A percentile compares a stretch with the other conserved stretches of the same genome.
Conservation (phyloP, 2,888 invertebrate species). For the Spisula subtruncata region DNA sequence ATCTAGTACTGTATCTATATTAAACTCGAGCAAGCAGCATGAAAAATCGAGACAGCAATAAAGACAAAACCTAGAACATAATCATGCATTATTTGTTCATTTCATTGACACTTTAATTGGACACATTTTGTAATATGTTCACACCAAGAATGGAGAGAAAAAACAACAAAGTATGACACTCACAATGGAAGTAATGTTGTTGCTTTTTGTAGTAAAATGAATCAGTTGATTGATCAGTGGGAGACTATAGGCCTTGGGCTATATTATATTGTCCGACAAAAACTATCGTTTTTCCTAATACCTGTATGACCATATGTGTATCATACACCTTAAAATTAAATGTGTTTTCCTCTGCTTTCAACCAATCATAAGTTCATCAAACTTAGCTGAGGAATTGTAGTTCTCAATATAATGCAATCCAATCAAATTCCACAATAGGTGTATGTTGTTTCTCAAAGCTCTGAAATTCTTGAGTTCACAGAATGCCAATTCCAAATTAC, state of each 20-base stretch:
- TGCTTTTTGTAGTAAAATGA: slow-evolving; percentile 2
- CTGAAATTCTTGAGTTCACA: too few relatives aligned
- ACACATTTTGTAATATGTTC: slow-evolving; percentile 21
- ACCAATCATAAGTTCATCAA: too few relatives aligned
- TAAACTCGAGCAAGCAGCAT: not conserved
- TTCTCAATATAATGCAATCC: too few relatives aligned
- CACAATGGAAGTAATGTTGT: not conserved
- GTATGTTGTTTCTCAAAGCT: too few relatives aligned
- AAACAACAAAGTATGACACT: not conserved
- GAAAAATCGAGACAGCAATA: not conserved
- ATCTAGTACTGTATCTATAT: not conserved
- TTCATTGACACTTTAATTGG: slow-evolving; percentile 25
- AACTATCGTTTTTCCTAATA: too few relatives aligned
- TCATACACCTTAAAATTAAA: too few relatives aligned
- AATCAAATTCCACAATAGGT: too few relatives aligned
- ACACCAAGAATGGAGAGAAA: not conserved
- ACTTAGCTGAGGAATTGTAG: too few relatives aligned
- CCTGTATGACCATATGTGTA: not conserved
- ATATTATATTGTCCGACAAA: not conserved
- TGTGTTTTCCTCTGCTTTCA: too few relatives aligned
- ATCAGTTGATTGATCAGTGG: slow-evolving; percentile 25
- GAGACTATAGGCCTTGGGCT: not conserved
- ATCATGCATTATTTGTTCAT: not conserved
- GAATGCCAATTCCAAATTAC: too few relatives aligned
- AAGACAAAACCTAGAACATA: not conserved